These are phyloP conservation scores for Zaprionus bogoriensis DNA, from an alignment of 2,888 invertebrate genomes.

Conservation along the genomic window DNA sequence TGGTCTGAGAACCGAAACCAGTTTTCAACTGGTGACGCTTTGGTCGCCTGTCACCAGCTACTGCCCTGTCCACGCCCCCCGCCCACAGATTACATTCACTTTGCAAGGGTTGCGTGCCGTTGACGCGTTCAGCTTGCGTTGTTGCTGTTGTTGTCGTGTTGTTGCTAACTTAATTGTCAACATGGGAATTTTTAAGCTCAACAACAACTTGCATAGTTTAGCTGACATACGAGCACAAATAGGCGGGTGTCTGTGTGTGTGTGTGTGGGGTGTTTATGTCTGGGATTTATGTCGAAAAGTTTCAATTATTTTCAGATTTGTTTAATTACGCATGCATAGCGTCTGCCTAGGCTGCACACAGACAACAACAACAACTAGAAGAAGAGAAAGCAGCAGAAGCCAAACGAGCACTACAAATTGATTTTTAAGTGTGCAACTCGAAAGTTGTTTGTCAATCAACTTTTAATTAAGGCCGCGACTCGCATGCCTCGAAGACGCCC, in stretches of 20 bases:
- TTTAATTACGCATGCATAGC: constrained; percentile 61
- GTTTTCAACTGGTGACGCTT: constrained; percentile 36
- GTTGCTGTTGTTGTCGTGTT: constrained; percentile 39
- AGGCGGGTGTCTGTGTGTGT: constrained; percentile 1
- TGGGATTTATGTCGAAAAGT: constrained; percentile 65
- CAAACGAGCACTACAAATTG: constrained; percentile 56
- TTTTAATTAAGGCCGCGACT: constrained; percentile 51
- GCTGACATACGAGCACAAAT: constrained; percentile 27
- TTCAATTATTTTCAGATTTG: constrained; percentile 79
- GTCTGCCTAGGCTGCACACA: constrained; percentile 34
- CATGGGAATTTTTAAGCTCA: constrained; percentile 73
- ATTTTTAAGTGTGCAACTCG: constrained; percentile 59
- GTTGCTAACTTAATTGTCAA: constrained; percentile 76
- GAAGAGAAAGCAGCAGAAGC: not conserved
- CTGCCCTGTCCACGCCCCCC: constrained; percentile 9
- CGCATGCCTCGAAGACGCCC: not conserved
- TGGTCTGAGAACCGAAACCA: constrained; percentile 39
- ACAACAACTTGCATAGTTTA: constrained; percentile 62
- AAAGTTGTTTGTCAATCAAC: constrained; percentile 51
- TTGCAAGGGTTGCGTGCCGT: constrained; percentile 70
- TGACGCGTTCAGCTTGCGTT: constrained; percentile 57
- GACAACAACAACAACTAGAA: constrained; percentile 10
- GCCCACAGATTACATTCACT: constrained; percentile 13
- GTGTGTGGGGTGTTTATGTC: constrained; percentile 46
- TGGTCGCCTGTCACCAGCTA: constrained; percentile 37